phyloP scores from a whole-genome alignment of 2,888 invertebrate species.

The Anodontia alba region DNA sequence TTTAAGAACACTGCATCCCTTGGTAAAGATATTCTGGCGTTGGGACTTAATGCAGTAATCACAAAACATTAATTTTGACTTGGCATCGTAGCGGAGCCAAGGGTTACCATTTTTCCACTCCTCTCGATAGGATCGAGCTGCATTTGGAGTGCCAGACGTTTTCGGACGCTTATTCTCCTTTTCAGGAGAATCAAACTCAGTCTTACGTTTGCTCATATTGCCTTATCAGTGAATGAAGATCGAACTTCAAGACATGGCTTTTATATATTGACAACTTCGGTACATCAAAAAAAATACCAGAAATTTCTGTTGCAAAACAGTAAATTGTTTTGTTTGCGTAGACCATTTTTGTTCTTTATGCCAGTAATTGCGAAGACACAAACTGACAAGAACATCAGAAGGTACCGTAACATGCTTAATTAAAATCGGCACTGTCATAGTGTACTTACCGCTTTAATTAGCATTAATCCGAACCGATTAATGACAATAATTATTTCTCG shows the following conservation, averaged over 20 bases:
- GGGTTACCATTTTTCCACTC: neutral
- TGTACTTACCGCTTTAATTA: neutral
- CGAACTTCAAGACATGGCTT: neutral
- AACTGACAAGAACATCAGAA: neutral
- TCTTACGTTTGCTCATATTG: neutral
- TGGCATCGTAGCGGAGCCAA: neutral
- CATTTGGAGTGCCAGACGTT: too few species aligned
- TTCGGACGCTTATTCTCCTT: neutral
- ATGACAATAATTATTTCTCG: neutral
- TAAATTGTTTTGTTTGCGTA: neutral
- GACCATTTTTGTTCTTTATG: neutral
- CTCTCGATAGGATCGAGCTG: too few species aligned
- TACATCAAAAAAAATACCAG: neutral
- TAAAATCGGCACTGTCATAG: neutral
- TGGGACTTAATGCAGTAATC: constrained; percentile 4
- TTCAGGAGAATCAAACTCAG: neutral
- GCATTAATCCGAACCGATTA: neutral
- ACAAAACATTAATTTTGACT: neutral
- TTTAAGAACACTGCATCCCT: neutral
- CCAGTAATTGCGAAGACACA: neutral
- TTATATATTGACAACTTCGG: neutral
- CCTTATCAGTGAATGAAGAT: neutral
- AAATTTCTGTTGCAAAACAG: neutral
- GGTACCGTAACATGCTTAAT: neutral
- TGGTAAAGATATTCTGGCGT: neutral